A percentile compares a stretch with the other conserved stretches of the same genome.
Conservation (phyloP, 37 sponge, comb jelly and placozoan genomes). For the Lycopodina hypogea region DNA sequence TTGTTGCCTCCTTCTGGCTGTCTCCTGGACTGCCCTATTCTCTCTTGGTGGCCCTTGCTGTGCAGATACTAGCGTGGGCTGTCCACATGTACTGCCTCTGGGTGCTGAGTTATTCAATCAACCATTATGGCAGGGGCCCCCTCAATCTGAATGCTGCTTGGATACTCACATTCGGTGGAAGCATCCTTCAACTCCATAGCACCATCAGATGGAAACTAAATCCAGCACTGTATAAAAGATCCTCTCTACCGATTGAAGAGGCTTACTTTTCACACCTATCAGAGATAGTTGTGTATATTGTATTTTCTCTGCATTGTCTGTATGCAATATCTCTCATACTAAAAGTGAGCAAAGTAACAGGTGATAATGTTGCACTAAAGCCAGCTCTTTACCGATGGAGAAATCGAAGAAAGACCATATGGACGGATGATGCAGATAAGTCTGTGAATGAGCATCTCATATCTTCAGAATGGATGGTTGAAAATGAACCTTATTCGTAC, state of each 20-base stretch:
- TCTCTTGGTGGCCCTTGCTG: conserved; percentile 18
- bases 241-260: background rate
- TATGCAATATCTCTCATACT: conserved; percentile 48
- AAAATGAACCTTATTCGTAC: background rate
- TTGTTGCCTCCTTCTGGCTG: conserved; percentile 39
- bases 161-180: conserved; percentile 37
- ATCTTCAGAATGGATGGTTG: conserved; percentile 1
- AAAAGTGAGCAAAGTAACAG: conserved; percentile 22
- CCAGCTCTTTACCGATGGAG: background rate
- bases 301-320: conserved; percentile 45
- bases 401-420: background rate
- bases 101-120: conserved; percentile 36
- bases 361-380: background rate
- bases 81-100: conserved; percentile 21
- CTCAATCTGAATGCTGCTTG: conserved; percentile 46
- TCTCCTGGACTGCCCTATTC: conserved; percentile 28
- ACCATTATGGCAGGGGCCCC: conserved; percentile 58
- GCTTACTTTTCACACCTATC: conserved; percentile 44
- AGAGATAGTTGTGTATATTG: conserved; percentile 22
- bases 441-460: conserved; percentile 25
- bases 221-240: background rate
- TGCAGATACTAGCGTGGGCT: conserved; percentile 31
- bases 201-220: conserved; percentile 9
- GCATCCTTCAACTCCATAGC: conserved; percentile 36
- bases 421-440: conserved; percentile 22